Conservation (phyloP, 2,113 vertebrate genomes). For the Melanerpes formicivorus region DNA sequence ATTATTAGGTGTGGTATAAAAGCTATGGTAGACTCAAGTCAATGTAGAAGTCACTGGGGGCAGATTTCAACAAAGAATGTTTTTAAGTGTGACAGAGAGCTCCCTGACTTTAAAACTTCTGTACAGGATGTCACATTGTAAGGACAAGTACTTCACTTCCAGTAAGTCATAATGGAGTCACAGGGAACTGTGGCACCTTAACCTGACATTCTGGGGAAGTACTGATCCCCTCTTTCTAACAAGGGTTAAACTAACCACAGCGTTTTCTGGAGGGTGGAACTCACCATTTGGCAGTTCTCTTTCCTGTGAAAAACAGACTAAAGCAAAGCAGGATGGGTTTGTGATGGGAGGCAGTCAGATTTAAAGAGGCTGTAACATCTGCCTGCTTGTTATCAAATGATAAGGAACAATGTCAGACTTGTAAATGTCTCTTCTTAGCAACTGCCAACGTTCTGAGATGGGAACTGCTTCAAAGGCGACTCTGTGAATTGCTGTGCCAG, state of each 20-base stretch:
- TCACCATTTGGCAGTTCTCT: not conserved
- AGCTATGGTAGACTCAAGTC: not conserved
- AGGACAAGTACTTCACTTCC: not conserved
- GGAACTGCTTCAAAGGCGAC: conserved; percentile 40
- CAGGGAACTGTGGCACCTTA: not conserved
- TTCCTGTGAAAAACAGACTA: not conserved
- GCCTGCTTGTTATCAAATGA: not conserved
- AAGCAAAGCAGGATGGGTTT: not conserved
- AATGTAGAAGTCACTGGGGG: not conserved
- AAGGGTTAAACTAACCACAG: not conserved
- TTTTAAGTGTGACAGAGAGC: not conserved
- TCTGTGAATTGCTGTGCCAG: conserved; percentile 59
- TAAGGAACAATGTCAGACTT: not conserved
- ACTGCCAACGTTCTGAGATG: not conserved
- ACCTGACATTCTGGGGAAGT: not conserved
- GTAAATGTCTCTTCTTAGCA: conserved; percentile 41
- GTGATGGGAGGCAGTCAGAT: not conserved
- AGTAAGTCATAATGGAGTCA: not conserved
- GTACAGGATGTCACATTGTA: not conserved
- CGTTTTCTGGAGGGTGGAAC: not conserved
- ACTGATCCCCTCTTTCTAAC: fast-evolving
- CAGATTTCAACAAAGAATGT: not conserved
- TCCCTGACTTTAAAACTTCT: not conserved
- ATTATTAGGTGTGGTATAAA: not conserved
- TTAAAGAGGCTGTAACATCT: not conserved